Base-by-base conservation (phyloP, 1,140 invertebrate species). In the Acyrthosiphon pisum region DNA sequence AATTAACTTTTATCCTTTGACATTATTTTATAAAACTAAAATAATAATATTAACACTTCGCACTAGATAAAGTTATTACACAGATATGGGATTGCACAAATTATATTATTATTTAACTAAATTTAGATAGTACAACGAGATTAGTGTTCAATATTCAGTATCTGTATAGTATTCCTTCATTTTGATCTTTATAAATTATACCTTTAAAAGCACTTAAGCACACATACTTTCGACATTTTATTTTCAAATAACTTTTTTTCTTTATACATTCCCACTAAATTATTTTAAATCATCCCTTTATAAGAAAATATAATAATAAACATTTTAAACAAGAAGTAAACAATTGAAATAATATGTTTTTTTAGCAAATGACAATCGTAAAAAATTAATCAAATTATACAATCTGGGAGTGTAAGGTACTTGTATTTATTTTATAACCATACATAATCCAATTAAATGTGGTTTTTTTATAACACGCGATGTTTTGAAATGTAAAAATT, bases 381-480 rank as follows among this genome's bases (percentile, higher is more conserved):
- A 76, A 68, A 60, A 18, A 76, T n/a, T n/a, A 76, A 76, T n/a
- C 30, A 23, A 23, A 53, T 60, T 60, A 9, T n/a, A 18, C 30
- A 18, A 76, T 76, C 60, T 35, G n/a, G n/a, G 18, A n/a, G 14
- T 18, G 14, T 18, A n/a, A 35, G 14, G 30, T 76, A 76, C 14
- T 76, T 76, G n/a, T 76, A 76, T 76, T 76, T 68, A 68, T 68
- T 68, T 76, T 76, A 76, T n/a, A 76, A n/a, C n/a, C 60, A 76
- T n/a, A 76, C n/a, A 76, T 76, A 76, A 76, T 76, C 60, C 60
- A 76, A 76, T 76, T 76, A 76, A 76, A 76, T n/a, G n/a, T 14
- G 18, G 14, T n/a, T 68, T 18, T 18, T 76, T 76, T 76, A 3
- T 4, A 76, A 76, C 4, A 76, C 14, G 14, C n/a, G 14, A 76